Evolutionary conservation across 2,888 invertebrate genomes (phyloP).

Genomic region (Polyploca ridens): DNA sequence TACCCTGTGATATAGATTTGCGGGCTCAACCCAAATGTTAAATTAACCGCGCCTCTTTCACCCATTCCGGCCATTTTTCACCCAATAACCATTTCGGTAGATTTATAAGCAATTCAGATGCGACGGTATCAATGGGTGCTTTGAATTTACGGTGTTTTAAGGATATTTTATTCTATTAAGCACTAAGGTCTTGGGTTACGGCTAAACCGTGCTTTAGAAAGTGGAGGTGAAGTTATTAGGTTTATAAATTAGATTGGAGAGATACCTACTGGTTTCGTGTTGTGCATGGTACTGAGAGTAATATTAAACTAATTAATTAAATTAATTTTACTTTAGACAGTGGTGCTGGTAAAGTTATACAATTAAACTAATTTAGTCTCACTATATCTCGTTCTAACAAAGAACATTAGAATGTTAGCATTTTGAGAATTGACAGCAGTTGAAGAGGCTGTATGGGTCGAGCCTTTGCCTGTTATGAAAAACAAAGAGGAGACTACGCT

Average conservation of each 20-base stretch:
- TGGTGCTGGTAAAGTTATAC: too few relatives aligned
- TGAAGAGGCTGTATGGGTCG: too few relatives aligned
- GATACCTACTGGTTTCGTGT: neutral
- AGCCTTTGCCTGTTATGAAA: too few relatives aligned
- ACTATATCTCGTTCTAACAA: too few relatives aligned
- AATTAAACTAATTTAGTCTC: too few relatives aligned
- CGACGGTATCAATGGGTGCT: slow-evolving; percentile 44
- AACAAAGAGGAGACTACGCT: too few relatives aligned
- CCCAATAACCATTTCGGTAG: slow-evolving; percentile 53
- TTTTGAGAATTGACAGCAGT: too few relatives aligned
- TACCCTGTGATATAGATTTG: neutral
- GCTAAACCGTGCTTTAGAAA: neutral
- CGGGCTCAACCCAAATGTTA: slow-evolving; percentile 37
- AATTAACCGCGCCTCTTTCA: slow-evolving; percentile 43
- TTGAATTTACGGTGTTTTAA: slow-evolving; percentile 50
- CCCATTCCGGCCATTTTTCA: slow-evolving; percentile 51
- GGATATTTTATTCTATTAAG: slow-evolving; percentile 54
- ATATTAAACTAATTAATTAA: too few relatives aligned
- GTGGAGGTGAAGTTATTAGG: neutral
- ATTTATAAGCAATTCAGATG: slow-evolving; percentile 58
- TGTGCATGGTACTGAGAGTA: too few relatives aligned
- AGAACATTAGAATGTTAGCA: too few relatives aligned
- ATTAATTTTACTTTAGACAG: too few relatives aligned
- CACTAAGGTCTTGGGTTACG: slow-evolving; percentile 12
- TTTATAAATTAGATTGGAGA: neutral